Conservation (phyloP, 1,140 invertebrate genomes). For the Nephotettix cincticeps region DNA sequence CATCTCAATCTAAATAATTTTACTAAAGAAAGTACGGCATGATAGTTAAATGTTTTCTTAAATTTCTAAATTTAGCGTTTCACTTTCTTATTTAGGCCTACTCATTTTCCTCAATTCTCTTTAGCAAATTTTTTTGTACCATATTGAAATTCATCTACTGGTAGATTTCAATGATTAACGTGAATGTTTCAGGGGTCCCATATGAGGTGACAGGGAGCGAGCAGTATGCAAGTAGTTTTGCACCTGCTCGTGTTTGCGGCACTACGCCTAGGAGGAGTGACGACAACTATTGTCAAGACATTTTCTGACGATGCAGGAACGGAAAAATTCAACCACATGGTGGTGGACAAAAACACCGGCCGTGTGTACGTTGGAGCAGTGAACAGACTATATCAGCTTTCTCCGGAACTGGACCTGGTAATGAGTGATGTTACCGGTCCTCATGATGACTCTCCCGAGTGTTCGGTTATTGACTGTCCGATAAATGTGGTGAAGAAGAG, state of each 20-base stretch:
- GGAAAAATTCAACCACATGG: slow-evolving; percentile 78
- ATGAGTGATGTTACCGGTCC: slow-evolving; percentile 86
- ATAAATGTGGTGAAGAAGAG: slow-evolving; percentile 64
- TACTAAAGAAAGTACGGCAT: too few species aligned
- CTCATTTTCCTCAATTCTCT: too few species aligned
- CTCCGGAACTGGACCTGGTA: slow-evolving; percentile 77
- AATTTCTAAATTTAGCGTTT: too few species aligned
- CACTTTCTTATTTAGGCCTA: too few species aligned
- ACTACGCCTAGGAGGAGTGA: slow-evolving; percentile 22
- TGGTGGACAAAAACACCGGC: slow-evolving; percentile 89
- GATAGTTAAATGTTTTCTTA: too few species aligned
- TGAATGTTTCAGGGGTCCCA: slow-evolving; percentile 25
- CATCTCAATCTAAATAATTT: too few species aligned
- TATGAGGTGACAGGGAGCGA: slow-evolving; percentile 29
- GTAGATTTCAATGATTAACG: too few species aligned
- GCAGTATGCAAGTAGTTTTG: slow-evolving; percentile 32
- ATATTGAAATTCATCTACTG: too few species aligned
- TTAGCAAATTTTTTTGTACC: too few species aligned
- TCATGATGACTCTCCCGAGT: slow-evolving; percentile 83
- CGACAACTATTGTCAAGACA: slow-evolving; percentile 59
- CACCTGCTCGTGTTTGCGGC: slow-evolving; percentile 28
- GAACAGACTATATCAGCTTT: slow-evolving; percentile 90
- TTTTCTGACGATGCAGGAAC: slow-evolving; percentile 59
- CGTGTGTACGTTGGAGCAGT: slow-evolving; percentile 92
- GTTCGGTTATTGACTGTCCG: slow-evolving; percentile 83